These are phyloP conservation scores for Neodiprion virginianus DNA, from an alignment of 1,140 invertebrate genomes.

Conservation along the genomic window DNA sequence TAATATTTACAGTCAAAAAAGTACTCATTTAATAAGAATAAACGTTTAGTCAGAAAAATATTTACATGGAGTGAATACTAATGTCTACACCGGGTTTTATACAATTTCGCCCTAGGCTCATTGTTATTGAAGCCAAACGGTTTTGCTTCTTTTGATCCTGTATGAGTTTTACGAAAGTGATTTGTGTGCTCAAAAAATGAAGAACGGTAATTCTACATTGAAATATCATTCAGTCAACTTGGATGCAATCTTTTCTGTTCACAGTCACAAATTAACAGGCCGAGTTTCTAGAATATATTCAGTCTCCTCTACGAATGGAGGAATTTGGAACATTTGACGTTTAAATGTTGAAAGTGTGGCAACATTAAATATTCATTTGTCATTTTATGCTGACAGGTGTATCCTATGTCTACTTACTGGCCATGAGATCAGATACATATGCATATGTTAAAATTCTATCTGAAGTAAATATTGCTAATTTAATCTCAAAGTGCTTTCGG, in stretches of 20 bases:
- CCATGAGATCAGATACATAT: conserved; percentile 9
- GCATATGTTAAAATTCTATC: not conserved
- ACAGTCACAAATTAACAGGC: not conserved
- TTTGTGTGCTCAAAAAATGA: no score
- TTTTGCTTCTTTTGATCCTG: not conserved
- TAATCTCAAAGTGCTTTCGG: conserved; percentile 28
- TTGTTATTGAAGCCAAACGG: not conserved
- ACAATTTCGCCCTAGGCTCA: not conserved
- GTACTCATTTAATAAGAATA: not conserved
- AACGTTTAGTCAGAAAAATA: not conserved
- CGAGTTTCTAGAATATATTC: not conserved
- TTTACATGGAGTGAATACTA: not conserved
- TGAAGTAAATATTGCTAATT: not conserved
- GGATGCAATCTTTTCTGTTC: not conserved
- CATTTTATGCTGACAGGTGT: not conserved
- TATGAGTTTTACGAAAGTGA: not conserved
- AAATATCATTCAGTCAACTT: not conserved
- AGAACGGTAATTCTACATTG: no score
- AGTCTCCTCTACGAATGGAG: not conserved
- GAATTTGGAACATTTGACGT: not conserved
- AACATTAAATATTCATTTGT: no score
- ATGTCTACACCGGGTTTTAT: not conserved
- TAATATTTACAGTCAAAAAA: not conserved
- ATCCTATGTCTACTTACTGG: conserved; percentile 8
- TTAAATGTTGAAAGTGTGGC: no score